Conservation (phyloP, 2,888 invertebrate species). For the Ceraclea dissimilis region DNA sequence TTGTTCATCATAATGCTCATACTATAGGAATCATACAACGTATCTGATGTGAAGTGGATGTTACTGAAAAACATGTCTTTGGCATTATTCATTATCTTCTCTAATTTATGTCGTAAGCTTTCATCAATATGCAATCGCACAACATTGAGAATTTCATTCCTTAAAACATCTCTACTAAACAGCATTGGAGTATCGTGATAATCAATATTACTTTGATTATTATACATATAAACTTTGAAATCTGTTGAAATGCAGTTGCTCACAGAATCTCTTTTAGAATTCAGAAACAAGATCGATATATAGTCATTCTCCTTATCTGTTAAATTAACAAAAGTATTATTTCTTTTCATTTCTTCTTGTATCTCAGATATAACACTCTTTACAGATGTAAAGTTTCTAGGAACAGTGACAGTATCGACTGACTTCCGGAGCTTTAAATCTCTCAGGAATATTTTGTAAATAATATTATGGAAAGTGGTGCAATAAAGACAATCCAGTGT, state of each 20-base stretch:
- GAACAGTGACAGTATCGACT: background rate
- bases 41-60: background rate
- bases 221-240: background rate
- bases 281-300: conserved; percentile 8
- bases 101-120: conserved; percentile 11
- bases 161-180: background rate
- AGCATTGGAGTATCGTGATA: background rate
- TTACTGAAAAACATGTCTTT: conserved; percentile 7
- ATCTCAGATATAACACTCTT: conserved; percentile 13
- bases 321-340: conserved; percentile 5
- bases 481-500: conserved; percentile 1
- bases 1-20: conserved; percentile 1
- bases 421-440: background rate
- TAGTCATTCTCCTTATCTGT: conserved; percentile 12
- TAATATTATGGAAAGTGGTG: conserved; percentile 9
- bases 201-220: background rate
- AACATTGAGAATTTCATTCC: background rate
- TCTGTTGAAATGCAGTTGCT: background rate
- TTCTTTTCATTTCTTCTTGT: conserved; percentile 12
- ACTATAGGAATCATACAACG: background rate
- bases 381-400: conserved; percentile 7
- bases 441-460: conserved; percentile 8
- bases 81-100: conserved; percentile 4
- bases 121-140: conserved; percentile 7
- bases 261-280: conserved; percentile 3